Base-by-base conservation (phyloP, 92 coral and sea anemone genomes). In the Montipora capitata region DNA sequence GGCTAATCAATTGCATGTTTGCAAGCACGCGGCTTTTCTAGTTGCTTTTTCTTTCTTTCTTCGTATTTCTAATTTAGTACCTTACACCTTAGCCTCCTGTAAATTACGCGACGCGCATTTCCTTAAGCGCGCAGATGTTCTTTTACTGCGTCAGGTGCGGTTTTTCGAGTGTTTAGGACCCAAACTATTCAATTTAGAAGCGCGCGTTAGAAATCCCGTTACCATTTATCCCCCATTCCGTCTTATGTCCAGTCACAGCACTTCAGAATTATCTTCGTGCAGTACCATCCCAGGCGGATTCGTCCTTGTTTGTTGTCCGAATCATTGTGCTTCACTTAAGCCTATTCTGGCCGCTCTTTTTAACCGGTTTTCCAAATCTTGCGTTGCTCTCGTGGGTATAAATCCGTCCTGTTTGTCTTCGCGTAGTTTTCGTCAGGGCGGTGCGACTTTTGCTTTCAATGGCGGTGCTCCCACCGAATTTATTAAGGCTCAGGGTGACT, bases 221-320 rank as follows among this genome's bases (percentile, higher is more conserved):
- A 10, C 92, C 88, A 7, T 7, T 48, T 48, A 82, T 82, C 13
- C 84, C 80, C 3, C 43, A 72, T 65, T 88, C 92, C 52, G 16
- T 61, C 16, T 41, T 88, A 62, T 82, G 92, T 68, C 92, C 92
- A 16, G 92, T 82, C 13, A 72, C 88, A 17, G 92, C 88, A 40
- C 72, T 87, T 45, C 13, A 35, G 61, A 68, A 65, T 52, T 88
- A 88, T 44, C 13, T 88, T 27, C 16, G 27, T n/a, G 13, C n/a
- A 27, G 39, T 20, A 20, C 27, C 27, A 20, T 20, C 27, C 27
- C 27, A 20, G 27, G 27, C 27, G 27, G 27, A 20, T 20, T 20
- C 0, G 27, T 20, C 27, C 27, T 20, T 20, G 0, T 20, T 20
- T 20, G 27, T 20, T 20, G 27, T 20, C 27, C 27, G 27, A 20